phyloP scores from a whole-genome alignment of 2,888 invertebrate species.

The Candidula unifasciata region DNA sequence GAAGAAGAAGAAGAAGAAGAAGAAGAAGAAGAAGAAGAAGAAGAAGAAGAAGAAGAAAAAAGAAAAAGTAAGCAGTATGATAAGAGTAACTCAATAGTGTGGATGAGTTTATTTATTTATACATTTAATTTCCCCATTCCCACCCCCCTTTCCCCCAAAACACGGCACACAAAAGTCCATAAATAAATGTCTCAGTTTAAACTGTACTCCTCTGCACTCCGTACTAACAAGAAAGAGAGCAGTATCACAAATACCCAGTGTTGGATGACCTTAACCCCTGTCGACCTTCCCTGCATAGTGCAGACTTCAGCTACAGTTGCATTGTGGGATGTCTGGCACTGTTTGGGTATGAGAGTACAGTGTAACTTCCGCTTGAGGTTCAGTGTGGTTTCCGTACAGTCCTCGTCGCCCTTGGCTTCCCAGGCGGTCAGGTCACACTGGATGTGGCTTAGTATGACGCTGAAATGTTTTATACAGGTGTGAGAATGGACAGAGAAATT shows the following conservation, averaged over 20 bases:
- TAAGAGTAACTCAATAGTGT: too few relatives aligned
- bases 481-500: not conserved
- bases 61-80: too few relatives aligned
- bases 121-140: not conserved
- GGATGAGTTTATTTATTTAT: too few relatives aligned
- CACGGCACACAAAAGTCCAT: not conserved
- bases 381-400: constrained; percentile 6
- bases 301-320: not conserved
- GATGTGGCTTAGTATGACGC: constrained; percentile 25
- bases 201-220: not conserved
- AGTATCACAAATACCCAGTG: not conserved
- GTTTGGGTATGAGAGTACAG: constrained; percentile 34
- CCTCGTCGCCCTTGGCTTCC: constrained; percentile 20
- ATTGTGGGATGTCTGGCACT: constrained; percentile 17
- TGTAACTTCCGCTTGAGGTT: constrained; percentile 30
- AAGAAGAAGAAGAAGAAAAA: too few relatives aligned
- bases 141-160: not conserved
- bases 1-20: too few relatives aligned
- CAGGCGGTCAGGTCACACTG: constrained; percentile 45
- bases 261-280: not conserved
- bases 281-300: not conserved
- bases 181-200: not conserved
- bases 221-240: not conserved
- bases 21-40: too few relatives aligned
- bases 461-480: not conserved